phyloP scores from a whole-genome alignment of 2,888 invertebrate species.

The Ctenicera cuprea region DNA sequence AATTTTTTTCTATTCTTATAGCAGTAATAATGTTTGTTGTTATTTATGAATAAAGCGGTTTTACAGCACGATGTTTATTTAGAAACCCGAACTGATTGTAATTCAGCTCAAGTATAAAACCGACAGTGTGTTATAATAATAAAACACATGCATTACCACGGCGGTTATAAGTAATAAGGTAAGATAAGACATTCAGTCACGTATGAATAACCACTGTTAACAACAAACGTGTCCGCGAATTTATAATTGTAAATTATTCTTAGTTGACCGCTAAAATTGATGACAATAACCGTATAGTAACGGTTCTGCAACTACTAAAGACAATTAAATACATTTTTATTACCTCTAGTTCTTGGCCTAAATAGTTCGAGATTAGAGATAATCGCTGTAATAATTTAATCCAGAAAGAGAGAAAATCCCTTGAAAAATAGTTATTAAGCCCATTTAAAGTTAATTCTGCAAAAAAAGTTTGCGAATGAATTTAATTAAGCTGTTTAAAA shows the following conservation, averaged over 20 bases:
- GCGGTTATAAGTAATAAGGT: conserved; percentile 46
- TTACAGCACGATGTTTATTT: too few species aligned
- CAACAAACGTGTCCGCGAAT: conserved; percentile 64
- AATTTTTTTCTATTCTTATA: background rate
- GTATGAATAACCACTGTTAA: conserved; percentile 59
- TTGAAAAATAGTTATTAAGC: conserved; percentile 1
- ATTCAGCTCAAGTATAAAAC: conserved; percentile 43
- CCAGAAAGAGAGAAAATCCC: conserved; percentile 6
- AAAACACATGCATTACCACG: conserved; percentile 49
- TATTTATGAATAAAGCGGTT: background rate
- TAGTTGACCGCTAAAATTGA: conserved; percentile 45
- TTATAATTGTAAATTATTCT: conserved; percentile 64
- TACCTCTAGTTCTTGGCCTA: conserved; percentile 36
- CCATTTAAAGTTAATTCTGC: too few species aligned
- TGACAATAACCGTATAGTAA: conserved; percentile 48
- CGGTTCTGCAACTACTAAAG: conserved; percentile 38
- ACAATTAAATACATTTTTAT: conserved; percentile 44
- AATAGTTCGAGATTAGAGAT: conserved; percentile 22
- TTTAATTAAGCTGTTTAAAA: background rate
- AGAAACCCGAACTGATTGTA: conserved; percentile 28
- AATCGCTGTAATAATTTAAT: conserved; percentile 11
- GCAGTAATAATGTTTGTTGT: background rate
- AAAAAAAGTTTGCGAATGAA: background rate
- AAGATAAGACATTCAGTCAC: conserved; percentile 54
- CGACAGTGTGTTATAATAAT: conserved; percentile 52